Percentiles rank a stretch among this genome's conserved stretches.
phyloP scores from a whole-genome alignment of 2,113 vertebrate genomes.

The Tinamus guttatus region DNA sequence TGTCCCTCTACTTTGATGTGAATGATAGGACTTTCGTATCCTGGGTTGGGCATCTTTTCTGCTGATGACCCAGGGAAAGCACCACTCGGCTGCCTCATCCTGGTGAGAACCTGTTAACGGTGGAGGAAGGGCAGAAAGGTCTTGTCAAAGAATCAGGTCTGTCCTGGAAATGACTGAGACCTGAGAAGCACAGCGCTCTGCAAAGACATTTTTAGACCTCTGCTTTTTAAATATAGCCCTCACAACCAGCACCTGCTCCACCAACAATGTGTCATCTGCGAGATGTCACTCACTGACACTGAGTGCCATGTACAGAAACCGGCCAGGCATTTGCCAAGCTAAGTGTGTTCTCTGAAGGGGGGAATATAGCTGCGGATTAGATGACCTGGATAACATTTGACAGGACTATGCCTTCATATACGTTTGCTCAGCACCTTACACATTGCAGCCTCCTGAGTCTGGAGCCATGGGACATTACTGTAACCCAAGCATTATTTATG shows the following conservation, averaged over 20 bases:
- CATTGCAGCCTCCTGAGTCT: background rate
- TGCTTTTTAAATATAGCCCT: constrained; percentile 35
- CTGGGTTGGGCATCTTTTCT: background rate
- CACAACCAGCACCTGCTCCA: constrained; percentile 44
- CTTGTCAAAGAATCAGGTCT: background rate
- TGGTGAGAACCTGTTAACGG: background rate
- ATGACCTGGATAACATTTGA: constrained; percentile 52
- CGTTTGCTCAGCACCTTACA: constrained; percentile 47
- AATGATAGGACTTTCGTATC: fast-evolving
- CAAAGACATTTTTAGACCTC: constrained; percentile 26
- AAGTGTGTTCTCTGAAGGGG: background rate
- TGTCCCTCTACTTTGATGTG: background rate
- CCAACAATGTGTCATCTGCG: constrained; percentile 41
- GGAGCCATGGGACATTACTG: constrained; percentile 26
- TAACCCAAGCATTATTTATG: constrained; percentile 51
- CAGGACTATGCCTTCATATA: constrained; percentile 22
- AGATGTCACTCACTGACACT: constrained; percentile 38
- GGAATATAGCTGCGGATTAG: constrained; percentile 17
- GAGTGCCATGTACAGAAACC: constrained; percentile 14
- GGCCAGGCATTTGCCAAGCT: background rate
- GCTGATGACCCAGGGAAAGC: background rate
- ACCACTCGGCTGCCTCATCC: background rate
- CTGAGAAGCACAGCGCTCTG: background rate
- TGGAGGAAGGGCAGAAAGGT: background rate
- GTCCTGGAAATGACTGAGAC: constrained; percentile 18